These are phyloP conservation scores for Drosophila emarginata DNA, from an alignment of 2,888 invertebrate genomes.

Conservation along the genomic window DNA sequence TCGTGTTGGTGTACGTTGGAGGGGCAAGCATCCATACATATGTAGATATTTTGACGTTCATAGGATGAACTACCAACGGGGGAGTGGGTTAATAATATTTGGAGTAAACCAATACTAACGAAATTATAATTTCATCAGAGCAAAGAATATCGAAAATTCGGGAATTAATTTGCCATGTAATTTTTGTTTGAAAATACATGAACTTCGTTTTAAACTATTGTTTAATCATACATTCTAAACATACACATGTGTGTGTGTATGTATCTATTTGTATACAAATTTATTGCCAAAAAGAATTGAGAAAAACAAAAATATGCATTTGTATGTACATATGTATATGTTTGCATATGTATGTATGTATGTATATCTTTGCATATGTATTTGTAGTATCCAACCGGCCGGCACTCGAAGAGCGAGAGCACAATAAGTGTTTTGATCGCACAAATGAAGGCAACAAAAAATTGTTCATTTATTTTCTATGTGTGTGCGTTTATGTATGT, in stretches of 20 bases:
- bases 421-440: conserved; percentile 1
- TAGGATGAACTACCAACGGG: conserved; percentile 33
- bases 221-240: too few relatives aligned
- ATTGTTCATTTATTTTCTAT: conserved; percentile 29
- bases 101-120: conserved; percentile 52
- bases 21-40: conserved; percentile 44
- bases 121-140: conserved; percentile 58
- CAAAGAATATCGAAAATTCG: conserved; percentile 42
- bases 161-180: conserved; percentile 15
- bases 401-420: background rate
- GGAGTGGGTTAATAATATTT: conserved; percentile 30
- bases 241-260: background rate
- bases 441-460: conserved; percentile 52
- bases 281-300: background rate
- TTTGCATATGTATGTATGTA: background rate
- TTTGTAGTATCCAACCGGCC: conserved; percentile 10
- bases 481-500: conserved; percentile 10
- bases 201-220: too few relatives aligned
- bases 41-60: conserved; percentile 25
- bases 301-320: background rate
- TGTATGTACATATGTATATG: background rate
- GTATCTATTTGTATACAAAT: background rate
- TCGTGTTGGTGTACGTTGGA: conserved; percentile 10
- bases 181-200: background rate
- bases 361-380: background rate